Percentiles rank a stretch among this genome's conserved stretches.
phyloP scores from a whole-genome alignment of 2,113 vertebrate species.

The Halcyon senegalensis region DNA sequence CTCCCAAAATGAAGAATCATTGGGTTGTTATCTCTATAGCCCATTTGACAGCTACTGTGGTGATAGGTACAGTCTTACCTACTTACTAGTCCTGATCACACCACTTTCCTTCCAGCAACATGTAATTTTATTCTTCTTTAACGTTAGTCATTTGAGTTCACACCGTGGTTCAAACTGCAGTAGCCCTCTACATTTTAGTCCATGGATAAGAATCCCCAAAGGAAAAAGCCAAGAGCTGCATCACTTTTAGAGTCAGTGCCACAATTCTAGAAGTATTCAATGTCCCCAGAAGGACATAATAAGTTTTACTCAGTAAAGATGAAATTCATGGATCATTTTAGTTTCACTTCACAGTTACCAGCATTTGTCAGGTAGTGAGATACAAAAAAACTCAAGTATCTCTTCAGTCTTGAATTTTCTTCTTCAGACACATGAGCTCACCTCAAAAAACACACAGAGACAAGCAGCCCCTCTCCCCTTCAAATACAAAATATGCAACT shows the following conservation, averaged over 20 bases:
- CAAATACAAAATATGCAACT: not conserved
- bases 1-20: not conserved
- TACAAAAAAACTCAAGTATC: not conserved
- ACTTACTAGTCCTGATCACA: not conserved
- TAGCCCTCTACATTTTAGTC: not conserved
- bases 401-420: not conserved
- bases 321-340: not conserved
- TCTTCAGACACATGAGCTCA: not conserved
- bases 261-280: not conserved
- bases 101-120: not conserved
- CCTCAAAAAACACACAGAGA: not conserved
- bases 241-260: not conserved
- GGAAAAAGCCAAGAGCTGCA: not conserved
- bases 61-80: not conserved
- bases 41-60: not conserved
- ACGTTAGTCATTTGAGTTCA: not conserved
- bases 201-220: not conserved
- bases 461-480: not conserved
- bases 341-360: not conserved
- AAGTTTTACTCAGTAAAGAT: not conserved
- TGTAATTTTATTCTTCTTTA: not conserved
- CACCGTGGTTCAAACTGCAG: not conserved
- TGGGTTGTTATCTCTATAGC: not conserved
- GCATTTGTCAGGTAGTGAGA: not conserved
- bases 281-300: not conserved